Evolutionary conservation across 2,113 vertebrate genomes (phyloP).

Genomic region (Anseranas semipalmata): DNA sequence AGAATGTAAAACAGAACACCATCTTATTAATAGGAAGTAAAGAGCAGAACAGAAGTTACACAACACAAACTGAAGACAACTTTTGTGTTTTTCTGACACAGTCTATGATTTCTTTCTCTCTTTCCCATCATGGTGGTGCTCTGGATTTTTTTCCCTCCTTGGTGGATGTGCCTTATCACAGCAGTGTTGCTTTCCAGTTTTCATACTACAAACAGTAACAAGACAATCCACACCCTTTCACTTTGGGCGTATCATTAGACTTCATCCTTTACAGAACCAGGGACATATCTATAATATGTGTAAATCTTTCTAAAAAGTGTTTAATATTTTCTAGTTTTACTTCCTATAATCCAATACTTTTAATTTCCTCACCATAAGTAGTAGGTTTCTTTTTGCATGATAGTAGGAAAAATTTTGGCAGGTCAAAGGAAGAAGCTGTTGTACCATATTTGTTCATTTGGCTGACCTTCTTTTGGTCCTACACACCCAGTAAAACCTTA

Average conservation of each 20-base stretch:
- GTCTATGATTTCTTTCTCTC: background rate
- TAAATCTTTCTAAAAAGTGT: background rate
- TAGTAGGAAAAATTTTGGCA: background rate
- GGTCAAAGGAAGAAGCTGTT: background rate
- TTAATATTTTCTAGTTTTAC: background rate
- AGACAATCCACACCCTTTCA: background rate
- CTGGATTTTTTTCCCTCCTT: background rate
- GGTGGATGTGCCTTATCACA: accelerated
- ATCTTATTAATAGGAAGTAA: background rate
- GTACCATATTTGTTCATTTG: background rate
- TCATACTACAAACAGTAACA: background rate
- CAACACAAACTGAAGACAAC: background rate
- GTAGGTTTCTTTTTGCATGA: background rate
- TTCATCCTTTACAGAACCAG: background rate
- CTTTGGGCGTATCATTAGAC: background rate
- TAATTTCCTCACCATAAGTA: background rate
- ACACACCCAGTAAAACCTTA: background rate
- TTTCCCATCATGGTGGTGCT: background rate
- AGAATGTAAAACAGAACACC: background rate
- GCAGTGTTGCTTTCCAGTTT: background rate
- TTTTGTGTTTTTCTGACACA: background rate
- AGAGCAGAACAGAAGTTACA: background rate
- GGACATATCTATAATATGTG: background rate
- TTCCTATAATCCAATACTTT: background rate
- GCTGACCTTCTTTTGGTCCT: background rate